phyloP scores from a whole-genome alignment of 2,888 invertebrate species.

The Cheilosia vulpina region DNA sequence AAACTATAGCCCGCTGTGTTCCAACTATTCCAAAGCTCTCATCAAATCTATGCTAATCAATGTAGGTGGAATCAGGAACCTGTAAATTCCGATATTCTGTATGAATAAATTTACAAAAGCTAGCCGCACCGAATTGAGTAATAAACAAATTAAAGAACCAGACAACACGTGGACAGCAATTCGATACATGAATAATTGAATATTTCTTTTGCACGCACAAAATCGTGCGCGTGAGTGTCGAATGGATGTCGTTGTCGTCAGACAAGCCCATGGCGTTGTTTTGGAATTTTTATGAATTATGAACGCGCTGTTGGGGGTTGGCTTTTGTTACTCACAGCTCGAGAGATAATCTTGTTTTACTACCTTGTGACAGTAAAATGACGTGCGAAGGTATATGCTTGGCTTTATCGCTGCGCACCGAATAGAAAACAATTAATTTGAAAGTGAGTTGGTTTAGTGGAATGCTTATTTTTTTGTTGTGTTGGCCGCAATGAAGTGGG shows the following conservation, averaged over 20 bases:
- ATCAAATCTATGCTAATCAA: constrained; percentile 22
- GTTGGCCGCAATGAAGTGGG: constrained; percentile 8
- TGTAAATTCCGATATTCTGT: background rate
- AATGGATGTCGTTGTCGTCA: background rate
- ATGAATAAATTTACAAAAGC: constrained; percentile 13
- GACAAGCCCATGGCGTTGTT: background rate
- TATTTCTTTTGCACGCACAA: constrained; percentile 10
- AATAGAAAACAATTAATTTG: constrained; percentile 24
- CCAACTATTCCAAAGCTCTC: background rate
- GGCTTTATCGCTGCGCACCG: background rate
- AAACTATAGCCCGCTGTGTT: background rate
- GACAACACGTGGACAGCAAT: constrained; percentile 32
- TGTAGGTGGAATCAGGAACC: constrained; percentile 16
- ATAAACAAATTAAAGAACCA: background rate
- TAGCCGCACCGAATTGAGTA: background rate
- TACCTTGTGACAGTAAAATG: constrained; percentile 1
- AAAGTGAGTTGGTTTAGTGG: constrained; percentile 32
- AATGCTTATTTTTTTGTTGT: background rate
- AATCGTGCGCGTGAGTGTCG: constrained; percentile 8
- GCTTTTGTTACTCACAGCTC: background rate
- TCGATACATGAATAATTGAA: background rate
- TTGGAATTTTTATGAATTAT: constrained; percentile 22
- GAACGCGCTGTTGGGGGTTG: constrained; percentile 15
- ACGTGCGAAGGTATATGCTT: background rate
- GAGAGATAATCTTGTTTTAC: constrained; percentile 4